Percentiles rank a stretch among this genome's conserved stretches.
phyloP scores from a whole-genome alignment of 2,113 vertebrate genomes.

The Phalacrocorax pelagicus region DNA sequence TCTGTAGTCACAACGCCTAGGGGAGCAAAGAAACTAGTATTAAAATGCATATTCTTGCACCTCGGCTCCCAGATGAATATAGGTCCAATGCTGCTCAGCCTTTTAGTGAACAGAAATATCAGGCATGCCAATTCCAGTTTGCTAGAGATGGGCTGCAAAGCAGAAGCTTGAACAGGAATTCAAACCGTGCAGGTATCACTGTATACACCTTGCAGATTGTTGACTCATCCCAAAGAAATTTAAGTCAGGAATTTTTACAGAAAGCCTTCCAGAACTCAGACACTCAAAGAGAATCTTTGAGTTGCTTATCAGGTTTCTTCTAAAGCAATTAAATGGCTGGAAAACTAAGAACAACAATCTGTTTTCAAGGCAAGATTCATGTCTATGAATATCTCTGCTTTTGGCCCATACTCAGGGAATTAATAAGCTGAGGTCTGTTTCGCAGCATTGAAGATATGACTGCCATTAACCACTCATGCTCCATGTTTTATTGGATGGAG shows the following conservation, averaged over 20 bases:
- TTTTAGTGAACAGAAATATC: background rate
- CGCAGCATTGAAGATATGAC: background rate
- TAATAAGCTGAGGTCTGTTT: background rate
- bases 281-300: background rate
- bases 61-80: background rate
- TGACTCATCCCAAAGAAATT: background rate
- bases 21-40: background rate
- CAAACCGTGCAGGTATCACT: background rate
- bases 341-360: background rate
- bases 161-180: background rate
- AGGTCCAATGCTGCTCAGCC: background rate
- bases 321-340: background rate
- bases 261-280: background rate
- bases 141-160: background rate
- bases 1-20: slow-evolving; percentile 8
- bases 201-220: background rate
- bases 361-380: background rate
- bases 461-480: accelerated
- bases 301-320: background rate
- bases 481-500: background rate
- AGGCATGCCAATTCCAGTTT: background rate
- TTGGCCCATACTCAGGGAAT: background rate
- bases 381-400: background rate
- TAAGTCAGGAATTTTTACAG: background rate
- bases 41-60: background rate